Evolutionary conservation across 2,888 invertebrate genomes (phyloP), one percentile per base, ranked within the genome.

Genomic region (Eupsilia transversa): DNA sequence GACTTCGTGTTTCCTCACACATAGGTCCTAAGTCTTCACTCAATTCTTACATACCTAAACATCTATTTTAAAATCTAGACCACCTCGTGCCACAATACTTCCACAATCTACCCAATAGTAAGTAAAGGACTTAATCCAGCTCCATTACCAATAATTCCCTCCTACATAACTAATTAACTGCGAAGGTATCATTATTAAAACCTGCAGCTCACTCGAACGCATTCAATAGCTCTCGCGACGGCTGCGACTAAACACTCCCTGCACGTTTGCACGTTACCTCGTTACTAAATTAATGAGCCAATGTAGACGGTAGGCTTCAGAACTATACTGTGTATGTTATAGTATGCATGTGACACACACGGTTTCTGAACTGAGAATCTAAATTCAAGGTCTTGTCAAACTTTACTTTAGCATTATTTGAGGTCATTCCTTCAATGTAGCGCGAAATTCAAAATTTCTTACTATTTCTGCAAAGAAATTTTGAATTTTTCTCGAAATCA

Each of bases 201-300:
- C 61, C 4, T 54, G 60, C 74, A 60, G 43, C n/a, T 57, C 52
- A 54, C 35, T 52, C 38, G 61, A 71, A 41, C 52, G 71, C 65
- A 59, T 57, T 65, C 66, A 56, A 71, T 67, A 65, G 57, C 14
- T 43, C 61, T 43, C 7, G 33, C 38, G n/a, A 56, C 76, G 41
- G 66, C 57, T 80, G 80, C 38, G 7, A 75, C n/a, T 66, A 73
- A 80, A 80, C 33, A 56, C 54, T 76, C 3, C 27, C 33, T 33
- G 46, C 82, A 43, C 76, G 79, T 71, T 54, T 82, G 66, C 83
- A 77, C 54, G 57, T 63, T 41, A 27, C 46, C 71, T 82, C 35
- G 73, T 74, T 49, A 70, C 52, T 69, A 61, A 73, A 63, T 59
- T 81, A 81, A 79, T 74, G 61, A 68, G 66, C 56, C 38, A 78